Evolutionary conservation across 2,888 invertebrate species (phyloP).

Genomic region (Periphyllus acericola): DNA sequence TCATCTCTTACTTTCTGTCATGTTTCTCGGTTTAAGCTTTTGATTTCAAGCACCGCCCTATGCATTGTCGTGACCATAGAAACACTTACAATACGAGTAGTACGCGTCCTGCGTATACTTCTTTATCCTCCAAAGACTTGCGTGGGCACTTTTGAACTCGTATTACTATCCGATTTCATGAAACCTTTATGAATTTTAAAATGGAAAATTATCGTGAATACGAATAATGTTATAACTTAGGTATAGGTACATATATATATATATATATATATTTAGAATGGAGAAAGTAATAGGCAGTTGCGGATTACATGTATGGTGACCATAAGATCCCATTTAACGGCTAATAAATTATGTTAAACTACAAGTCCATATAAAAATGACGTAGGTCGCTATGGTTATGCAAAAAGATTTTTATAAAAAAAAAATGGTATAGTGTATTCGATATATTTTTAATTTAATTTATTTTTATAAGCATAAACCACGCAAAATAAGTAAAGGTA

Average conservation of each 20-base stretch:
- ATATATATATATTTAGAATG: not conserved
- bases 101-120: not conserved
- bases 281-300: constrained; percentile 5
- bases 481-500: too few relatives aligned
- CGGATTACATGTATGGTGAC: not conserved
- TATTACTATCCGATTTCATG: not conserved
- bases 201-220: not conserved
- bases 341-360: not conserved
- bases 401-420: too few relatives aligned
- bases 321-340: not conserved
- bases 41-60: not conserved
- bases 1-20: not conserved
- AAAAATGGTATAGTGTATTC: too few relatives aligned
- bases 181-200: not conserved
- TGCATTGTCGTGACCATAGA: not conserved
- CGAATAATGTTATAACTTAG: not conserved
- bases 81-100: not conserved
- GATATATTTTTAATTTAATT: too few relatives aligned
- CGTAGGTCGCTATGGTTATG: not conserved
- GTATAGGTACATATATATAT: too few relatives aligned
- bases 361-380: not conserved
- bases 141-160: not conserved
- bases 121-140: not conserved
- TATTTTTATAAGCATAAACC: too few relatives aligned
- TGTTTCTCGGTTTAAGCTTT: not conserved